Percentiles rank a stretch among this genome's conserved stretches.
Conservation (phyloP, 2,113 vertebrate species). For the Phalacrocorax aristotelis region DNA sequence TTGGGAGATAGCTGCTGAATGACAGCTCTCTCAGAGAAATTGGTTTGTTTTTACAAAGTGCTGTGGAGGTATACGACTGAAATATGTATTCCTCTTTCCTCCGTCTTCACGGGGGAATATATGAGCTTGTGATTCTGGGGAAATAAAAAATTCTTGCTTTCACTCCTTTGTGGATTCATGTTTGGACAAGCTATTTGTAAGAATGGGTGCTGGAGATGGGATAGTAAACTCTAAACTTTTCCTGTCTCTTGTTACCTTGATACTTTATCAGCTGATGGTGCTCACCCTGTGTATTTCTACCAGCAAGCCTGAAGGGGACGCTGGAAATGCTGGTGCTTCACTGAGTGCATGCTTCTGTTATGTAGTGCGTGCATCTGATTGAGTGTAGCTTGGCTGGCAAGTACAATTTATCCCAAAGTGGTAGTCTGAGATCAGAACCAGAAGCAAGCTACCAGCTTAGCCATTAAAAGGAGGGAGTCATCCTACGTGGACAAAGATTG, state of each 20-base stretch:
- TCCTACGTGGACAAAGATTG: neutral
- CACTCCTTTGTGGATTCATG: neutral
- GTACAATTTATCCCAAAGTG: neutral
- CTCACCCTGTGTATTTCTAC: neutral
- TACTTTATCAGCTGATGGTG: no score
- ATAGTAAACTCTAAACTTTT: neutral
- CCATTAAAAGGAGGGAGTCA: neutral
- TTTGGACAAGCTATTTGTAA: neutral
- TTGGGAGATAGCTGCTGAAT: neutral
- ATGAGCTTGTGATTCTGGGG: neutral
- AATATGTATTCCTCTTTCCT: neutral
- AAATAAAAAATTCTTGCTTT: neutral
- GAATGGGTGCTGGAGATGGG: neutral
- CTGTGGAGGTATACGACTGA: neutral
- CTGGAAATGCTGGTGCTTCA: neutral
- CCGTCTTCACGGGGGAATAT: neutral
- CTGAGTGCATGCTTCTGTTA: neutral
- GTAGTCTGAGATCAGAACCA: neutral
- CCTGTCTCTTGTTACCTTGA: neutral
- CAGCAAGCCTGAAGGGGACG: neutral
- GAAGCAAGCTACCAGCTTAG: neutral
- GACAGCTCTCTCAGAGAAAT: neutral
- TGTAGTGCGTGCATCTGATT: neutral
- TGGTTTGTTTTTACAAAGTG: slow-evolving; percentile 6
- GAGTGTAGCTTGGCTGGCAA: neutral